These are phyloP conservation scores for Barnardius zonarius DNA, from an alignment of 2,113 vertebrate genomes.

Conservation along the genomic window DNA sequence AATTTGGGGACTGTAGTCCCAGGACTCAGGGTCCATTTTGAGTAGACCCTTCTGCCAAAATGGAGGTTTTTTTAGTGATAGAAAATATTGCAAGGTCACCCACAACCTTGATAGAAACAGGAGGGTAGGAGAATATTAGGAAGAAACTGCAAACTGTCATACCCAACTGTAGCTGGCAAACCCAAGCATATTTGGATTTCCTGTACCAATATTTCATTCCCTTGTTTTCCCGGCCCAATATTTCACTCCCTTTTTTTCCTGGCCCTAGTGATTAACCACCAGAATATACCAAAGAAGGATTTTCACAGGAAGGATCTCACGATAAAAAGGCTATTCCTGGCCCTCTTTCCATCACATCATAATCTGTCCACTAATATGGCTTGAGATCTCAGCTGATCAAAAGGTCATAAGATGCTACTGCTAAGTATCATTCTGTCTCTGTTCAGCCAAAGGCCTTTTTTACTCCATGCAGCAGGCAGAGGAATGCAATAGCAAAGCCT, in stretches of 20 bases:
- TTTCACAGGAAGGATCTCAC: constrained; percentile 17
- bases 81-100: neutral
- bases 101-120: neutral
- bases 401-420: constrained; percentile 39
- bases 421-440: constrained; percentile 11
- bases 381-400: constrained; percentile 59
- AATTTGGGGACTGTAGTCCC: rapidly evolving
- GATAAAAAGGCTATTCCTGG: constrained; percentile 49
- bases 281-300: neutral
- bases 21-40: neutral
- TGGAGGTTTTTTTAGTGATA: neutral
- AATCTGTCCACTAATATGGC: constrained; percentile 56
- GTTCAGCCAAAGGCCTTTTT: neutral
- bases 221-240: neutral
- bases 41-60: neutral
- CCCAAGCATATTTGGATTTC: neutral
- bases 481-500: neutral
- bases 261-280: neutral
- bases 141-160: neutral
- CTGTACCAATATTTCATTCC: neutral
- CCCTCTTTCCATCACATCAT: constrained; percentile 59
- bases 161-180: neutral
- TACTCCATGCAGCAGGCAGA: neutral
- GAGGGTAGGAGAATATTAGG: neutral
- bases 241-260: neutral